Evolutionary conservation across 2,797 vertebrate genomes (phyloP).

Genomic region (Cuculus canorus): DNA sequence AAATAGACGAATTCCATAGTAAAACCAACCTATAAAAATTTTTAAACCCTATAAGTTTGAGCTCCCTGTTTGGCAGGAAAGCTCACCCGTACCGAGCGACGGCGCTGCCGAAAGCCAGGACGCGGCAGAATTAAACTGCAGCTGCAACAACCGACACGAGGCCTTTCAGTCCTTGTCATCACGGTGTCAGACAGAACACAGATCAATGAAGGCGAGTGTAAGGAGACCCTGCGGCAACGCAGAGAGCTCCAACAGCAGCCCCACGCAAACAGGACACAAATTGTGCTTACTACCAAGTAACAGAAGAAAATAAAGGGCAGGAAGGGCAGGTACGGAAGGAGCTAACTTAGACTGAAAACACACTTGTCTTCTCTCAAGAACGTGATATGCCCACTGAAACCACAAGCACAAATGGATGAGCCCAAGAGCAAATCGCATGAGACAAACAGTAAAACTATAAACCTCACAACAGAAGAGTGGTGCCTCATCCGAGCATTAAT

Average conservation of each 20-base stretch:
- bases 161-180: not conserved
- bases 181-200: not conserved
- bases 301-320: not conserved
- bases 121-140: not conserved
- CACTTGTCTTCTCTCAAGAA: not conserved
- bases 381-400: not conserved
- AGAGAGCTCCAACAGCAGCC: not conserved
- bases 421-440: not conserved
- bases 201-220: not conserved
- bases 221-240: not conserved
- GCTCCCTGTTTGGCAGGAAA: not conserved
- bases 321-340: not conserved
- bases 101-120: not conserved
- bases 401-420: not conserved
- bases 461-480: not conserved
- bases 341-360: not conserved
- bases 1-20: not conserved
- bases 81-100: not conserved
- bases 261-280: not conserved
- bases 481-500: not conserved
- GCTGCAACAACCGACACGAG: not conserved
- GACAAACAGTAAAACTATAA: not conserved
- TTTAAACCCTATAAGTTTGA: not conserved
- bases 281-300: not conserved
- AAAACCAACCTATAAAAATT: not conserved